phyloP scores from a whole-genome alignment of 2,888 invertebrate genomes.

The Parapristionchus giblindavisi region DNA sequence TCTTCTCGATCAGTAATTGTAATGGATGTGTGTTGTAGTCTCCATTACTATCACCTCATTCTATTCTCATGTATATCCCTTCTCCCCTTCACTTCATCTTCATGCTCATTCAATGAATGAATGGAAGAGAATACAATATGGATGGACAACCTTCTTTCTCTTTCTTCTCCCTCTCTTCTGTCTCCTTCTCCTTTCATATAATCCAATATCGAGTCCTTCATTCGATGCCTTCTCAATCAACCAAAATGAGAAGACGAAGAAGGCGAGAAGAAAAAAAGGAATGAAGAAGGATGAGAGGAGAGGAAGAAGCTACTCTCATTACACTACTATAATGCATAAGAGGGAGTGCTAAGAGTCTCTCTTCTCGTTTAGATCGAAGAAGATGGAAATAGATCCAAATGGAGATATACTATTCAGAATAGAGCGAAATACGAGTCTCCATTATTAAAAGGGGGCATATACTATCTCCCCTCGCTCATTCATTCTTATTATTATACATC shows the following conservation, averaged over 20 bases:
- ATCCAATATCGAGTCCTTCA: slow-evolving; percentile 25
- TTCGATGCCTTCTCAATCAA: too few relatives aligned
- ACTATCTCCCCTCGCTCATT: neutral
- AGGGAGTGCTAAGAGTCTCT: too few relatives aligned
- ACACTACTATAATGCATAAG: slow-evolving; percentile 14
- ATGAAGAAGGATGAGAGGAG: neutral
- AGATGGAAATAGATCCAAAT: neutral
- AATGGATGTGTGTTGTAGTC: too few relatives aligned
- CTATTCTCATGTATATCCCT: too few relatives aligned
- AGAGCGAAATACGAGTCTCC: slow-evolving; percentile 21
- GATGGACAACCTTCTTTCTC: too few relatives aligned
- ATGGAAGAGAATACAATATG: too few relatives aligned
- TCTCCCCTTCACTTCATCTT: too few relatives aligned
- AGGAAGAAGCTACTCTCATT: slow-evolving; percentile 14
- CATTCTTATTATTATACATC: slow-evolving; percentile 9
- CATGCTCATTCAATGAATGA: too few relatives aligned
- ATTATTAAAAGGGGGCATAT: slow-evolving; percentile 3
- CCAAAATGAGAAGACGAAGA: too few relatives aligned
- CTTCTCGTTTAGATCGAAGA: neutral
- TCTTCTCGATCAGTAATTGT: too few relatives aligned
- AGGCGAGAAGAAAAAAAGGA: too few relatives aligned
- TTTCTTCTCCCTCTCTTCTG: slow-evolving; percentile 21
- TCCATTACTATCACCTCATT: too few relatives aligned
- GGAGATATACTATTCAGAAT: slow-evolving; percentile 5
- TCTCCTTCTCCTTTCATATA: slow-evolving; percentile 26